These are phyloP conservation scores for Axinella damicornis DNA, from an alignment of 37 sponge, comb jelly and placozoan genomes.

Conservation along the genomic window DNA sequence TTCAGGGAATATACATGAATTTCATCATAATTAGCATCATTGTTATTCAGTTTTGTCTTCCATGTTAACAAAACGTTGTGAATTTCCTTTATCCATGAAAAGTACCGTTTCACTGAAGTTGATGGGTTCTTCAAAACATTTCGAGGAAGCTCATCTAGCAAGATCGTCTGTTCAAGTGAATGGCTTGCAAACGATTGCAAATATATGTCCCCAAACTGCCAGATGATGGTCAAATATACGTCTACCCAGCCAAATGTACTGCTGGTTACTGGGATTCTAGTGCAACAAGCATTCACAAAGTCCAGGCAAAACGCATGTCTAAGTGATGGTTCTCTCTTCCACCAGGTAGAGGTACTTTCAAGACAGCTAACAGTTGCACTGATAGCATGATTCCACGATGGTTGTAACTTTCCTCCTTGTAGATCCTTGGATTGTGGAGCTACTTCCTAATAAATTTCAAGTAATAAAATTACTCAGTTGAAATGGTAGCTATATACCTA, in stretches of 20 bases:
- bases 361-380: too few species aligned
- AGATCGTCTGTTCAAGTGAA: neutral
- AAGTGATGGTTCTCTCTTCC: neutral
- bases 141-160: neutral
- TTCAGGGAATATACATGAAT: conserved; percentile 43
- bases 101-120: conserved; percentile 40
- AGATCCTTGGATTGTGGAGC: too few species aligned
- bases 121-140: conserved; percentile 10
- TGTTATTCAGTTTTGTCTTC: conserved; percentile 22
- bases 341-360: too few species aligned
- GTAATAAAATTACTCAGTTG: too few species aligned
- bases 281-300: conserved; percentile 44
- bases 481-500: too few species aligned
- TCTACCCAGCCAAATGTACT: conserved; percentile 19
- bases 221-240: neutral
- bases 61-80: conserved; percentile 33
- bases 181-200: neutral
- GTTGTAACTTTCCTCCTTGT: too few species aligned
- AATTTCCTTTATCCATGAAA: conserved; percentile 45
- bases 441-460: too few species aligned
- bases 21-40: conserved; percentile 62
- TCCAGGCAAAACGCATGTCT: conserved; percentile 69
- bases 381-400: too few species aligned
- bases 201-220: conserved; percentile 22
- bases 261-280: conserved; percentile 18